Evolutionary conservation across 2,888 invertebrate genomes (phyloP).

Genomic region (Calliphora vomitoria): DNA sequence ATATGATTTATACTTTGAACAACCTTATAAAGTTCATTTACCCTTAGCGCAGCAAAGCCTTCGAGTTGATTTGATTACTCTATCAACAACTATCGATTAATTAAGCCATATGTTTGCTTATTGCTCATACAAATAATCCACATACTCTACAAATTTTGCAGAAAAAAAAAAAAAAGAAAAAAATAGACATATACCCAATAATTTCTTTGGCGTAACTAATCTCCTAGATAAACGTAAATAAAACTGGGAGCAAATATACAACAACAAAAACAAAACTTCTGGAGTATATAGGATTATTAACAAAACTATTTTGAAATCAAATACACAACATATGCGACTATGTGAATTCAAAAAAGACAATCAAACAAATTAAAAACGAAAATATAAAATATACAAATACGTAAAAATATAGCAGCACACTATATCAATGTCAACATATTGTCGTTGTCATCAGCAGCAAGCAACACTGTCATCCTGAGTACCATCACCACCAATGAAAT

Average conservation of each 20-base stretch:
- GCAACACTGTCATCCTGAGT: conserved; percentile 14
- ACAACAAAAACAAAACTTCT: conserved; percentile 27
- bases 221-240: conserved; percentile 33
- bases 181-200: conserved; percentile 30
- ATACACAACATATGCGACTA: not conserved
- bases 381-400: conserved; percentile 38
- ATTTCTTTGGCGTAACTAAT: conserved; percentile 38
- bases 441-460: conserved; percentile 36
- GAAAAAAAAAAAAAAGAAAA: conserved; percentile 1
- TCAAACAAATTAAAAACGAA: conserved; percentile 55
- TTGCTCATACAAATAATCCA: not conserved
- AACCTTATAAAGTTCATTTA: not conserved
- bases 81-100: conserved; percentile 25
- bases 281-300: conserved; percentile 20
- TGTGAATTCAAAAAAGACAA: conserved; percentile 35
- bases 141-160: not conserved
- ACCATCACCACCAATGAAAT: conserved; percentile 28
- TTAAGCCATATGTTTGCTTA: not conserved
- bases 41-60: not conserved
- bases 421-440: conserved; percentile 67
- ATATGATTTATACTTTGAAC: not conserved
- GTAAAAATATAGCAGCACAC: conserved; percentile 8
- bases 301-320: conserved; percentile 16
- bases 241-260: not conserved
- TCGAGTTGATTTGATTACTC: not conserved